These are phyloP conservation scores for Antigone vipio DNA, from an alignment of 2,113 vertebrate genomes.

Conservation along the genomic window DNA sequence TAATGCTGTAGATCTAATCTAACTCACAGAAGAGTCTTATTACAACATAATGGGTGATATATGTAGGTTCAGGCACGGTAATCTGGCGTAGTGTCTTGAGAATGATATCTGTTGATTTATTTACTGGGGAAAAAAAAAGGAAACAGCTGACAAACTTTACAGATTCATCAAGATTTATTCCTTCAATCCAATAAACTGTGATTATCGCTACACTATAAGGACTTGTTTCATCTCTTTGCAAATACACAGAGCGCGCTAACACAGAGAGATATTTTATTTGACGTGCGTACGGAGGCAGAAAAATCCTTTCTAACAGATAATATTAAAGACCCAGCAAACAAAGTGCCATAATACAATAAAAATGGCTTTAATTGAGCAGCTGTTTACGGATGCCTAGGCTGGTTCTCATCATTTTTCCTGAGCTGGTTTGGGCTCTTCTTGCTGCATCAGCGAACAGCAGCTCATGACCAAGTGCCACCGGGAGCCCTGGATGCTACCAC, in stretches of 20 bases:
- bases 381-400: background rate
- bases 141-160: background rate
- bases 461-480: background rate
- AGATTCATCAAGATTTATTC: background rate
- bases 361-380: background rate
- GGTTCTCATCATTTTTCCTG: background rate
- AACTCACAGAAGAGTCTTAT: background rate
- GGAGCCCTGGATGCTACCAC: background rate
- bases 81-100: background rate
- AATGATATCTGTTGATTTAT: background rate
- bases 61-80: background rate
- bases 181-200: background rate
- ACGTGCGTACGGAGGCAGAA: background rate
- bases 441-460: background rate
- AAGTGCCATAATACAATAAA: background rate
- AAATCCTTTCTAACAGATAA: background rate
- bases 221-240: background rate
- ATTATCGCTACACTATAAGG: background rate
- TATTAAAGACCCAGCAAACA: background rate
- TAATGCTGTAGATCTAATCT: background rate
- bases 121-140: background rate
- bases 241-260: fast-evolving
- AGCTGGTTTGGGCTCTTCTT: background rate
- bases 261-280: background rate
- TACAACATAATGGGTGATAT: background rate